These are phyloP conservation scores for Lasioglossum vierecki DNA, from an alignment of 2,888 invertebrate genomes.

Conservation along the genomic window DNA sequence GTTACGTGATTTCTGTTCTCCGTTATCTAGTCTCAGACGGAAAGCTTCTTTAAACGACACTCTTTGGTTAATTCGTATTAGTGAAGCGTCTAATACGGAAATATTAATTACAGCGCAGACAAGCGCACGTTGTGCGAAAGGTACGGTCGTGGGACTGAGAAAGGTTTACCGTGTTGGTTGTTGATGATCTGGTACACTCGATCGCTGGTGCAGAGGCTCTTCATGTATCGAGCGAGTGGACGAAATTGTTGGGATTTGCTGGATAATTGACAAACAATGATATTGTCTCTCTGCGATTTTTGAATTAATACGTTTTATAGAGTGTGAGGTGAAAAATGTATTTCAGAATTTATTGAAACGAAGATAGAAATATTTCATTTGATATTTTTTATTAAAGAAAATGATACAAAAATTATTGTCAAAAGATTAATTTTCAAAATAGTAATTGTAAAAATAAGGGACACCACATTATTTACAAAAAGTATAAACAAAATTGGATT, in stretches of 20 bases:
- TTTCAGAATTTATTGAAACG: not conserved
- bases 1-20: not conserved
- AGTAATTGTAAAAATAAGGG: not conserved
- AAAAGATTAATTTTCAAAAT: no score
- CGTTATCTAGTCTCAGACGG: not conserved
- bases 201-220: not conserved
- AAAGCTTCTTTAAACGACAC: not conserved
- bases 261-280: not conserved
- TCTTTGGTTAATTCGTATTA: slow-evolving; percentile 48
- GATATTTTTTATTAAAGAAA: not conserved
- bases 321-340: no score
- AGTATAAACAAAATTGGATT: not conserved
- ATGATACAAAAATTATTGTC: not conserved
- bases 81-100: slow-evolving; percentile 51
- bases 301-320: not conserved
- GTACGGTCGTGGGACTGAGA: not conserved
- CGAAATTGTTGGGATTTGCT: not conserved
- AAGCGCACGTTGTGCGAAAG: slow-evolving; percentile 6
- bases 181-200: not conserved
- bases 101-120: slow-evolving; percentile 56
- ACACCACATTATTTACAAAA: not conserved
- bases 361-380: not conserved
- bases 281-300: not conserved
- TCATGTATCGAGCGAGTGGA: not conserved
- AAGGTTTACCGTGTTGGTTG: not conserved